Percentiles rank a stretch among this genome's conserved stretches.
Evolutionary conservation across 2,888 invertebrate genomes (phyloP).

Genomic region (Parnassius orleans): DNA sequence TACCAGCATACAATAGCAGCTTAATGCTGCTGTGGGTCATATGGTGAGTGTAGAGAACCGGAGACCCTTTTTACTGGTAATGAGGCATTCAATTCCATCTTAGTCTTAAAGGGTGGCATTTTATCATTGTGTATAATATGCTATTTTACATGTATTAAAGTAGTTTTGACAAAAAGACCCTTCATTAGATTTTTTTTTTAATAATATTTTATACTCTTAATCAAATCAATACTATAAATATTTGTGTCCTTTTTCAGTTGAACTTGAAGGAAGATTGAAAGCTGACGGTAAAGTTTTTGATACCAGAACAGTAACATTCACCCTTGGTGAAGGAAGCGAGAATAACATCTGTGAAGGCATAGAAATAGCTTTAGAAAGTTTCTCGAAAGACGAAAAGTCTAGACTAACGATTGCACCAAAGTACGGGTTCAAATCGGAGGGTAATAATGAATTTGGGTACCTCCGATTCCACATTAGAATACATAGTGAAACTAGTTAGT

Average conservation of each 20-base stretch:
- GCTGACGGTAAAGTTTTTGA: constrained; percentile 89
- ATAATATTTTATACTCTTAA: constrained; percentile 2
- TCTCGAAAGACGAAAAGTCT: constrained; percentile 90
- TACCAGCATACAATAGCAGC: too few relatives aligned
- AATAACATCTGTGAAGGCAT: constrained; percentile 89
- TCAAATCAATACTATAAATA: too few relatives aligned
- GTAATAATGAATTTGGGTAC: constrained; percentile 87
- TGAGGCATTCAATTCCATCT: too few relatives aligned
- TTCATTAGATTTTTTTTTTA: not conserved
- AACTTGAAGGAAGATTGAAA: constrained; percentile 78
- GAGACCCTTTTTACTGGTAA: too few relatives aligned
- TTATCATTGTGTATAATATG: too few relatives aligned
- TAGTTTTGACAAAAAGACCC: too few relatives aligned
- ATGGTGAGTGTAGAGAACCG: too few relatives aligned
- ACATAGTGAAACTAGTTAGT: constrained; percentile 88
- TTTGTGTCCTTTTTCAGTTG: constrained; percentile 80
- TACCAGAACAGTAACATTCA: constrained; percentile 89
- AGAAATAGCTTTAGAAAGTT: constrained; percentile 90
- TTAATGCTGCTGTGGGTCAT: too few relatives aligned
- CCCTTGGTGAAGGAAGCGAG: constrained; percentile 92
- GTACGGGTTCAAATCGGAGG: constrained; percentile 89
- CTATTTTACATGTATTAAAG: too few relatives aligned
- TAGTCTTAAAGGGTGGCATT: too few relatives aligned
- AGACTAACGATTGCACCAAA: constrained; percentile 86
- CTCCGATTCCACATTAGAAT: constrained; percentile 90